phyloP scores from a whole-genome alignment of 2,113 vertebrate genomes.

The Rhipidura dahli region DNA sequence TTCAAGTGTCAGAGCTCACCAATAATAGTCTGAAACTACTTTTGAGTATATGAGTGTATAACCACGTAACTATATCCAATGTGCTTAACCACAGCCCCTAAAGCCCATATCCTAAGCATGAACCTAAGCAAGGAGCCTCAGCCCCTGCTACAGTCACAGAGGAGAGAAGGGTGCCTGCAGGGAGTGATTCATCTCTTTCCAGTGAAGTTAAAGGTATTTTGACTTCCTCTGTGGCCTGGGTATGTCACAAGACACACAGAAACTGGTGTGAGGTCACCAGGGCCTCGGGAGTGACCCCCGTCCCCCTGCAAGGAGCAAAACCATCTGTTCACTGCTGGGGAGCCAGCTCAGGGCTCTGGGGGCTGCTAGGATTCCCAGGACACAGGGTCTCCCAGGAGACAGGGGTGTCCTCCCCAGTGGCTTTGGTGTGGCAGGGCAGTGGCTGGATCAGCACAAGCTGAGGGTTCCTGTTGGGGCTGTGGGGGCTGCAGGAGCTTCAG shows the following conservation, averaged over 20 bases:
- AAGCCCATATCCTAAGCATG: not conserved
- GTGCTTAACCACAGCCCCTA: not conserved
- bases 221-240: not conserved
- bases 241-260: not conserved
- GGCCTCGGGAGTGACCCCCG: not conserved
- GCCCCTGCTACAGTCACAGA: not conserved
- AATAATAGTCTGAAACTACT: not conserved
- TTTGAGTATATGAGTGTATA: not conserved
- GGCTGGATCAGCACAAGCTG: accelerated
- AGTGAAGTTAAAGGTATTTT: not conserved
- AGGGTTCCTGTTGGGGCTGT: not conserved
- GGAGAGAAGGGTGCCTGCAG: not conserved
- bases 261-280: not conserved
- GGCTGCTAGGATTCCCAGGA: not conserved
- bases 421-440: not conserved
- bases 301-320: not conserved
- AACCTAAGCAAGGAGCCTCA: not conserved
- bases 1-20: not conserved
- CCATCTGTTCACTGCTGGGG: not conserved
- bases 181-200: not conserved
- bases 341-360: not conserved
- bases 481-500: accelerated
- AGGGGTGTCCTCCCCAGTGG: not conserved
- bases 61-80: not conserved
- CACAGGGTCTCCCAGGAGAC: not conserved